phyloP scores from a whole-genome alignment of 2,888 invertebrate species.

The Byasa hedistus region DNA sequence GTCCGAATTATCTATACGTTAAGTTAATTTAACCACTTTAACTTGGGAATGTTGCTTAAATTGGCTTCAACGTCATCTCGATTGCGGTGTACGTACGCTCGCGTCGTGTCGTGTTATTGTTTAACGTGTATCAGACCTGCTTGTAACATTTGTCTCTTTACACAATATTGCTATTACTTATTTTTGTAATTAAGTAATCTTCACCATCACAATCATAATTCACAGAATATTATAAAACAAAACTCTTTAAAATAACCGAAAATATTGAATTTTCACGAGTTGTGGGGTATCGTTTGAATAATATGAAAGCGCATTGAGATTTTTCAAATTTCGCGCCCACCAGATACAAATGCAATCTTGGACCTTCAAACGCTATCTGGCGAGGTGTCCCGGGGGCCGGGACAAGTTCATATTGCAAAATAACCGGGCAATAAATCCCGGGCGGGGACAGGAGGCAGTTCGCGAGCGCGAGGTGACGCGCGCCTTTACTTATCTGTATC shows the following conservation, averaged over 20 bases:
- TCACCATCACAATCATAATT: too few relatives aligned
- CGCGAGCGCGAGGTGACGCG: slow-evolving; percentile 33
- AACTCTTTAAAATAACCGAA: too few relatives aligned
- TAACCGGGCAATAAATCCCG: slow-evolving; percentile 56
- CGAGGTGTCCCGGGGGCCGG: slow-evolving; percentile 40
- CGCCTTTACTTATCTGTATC: slow-evolving; percentile 41
- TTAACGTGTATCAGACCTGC: too few relatives aligned
- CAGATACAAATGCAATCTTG: too few relatives aligned
- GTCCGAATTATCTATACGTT: slow-evolving; percentile 43
- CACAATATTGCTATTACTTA: too few relatives aligned
- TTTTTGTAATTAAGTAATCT: too few relatives aligned
- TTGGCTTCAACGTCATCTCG: slow-evolving; percentile 17
- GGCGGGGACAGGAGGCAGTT: slow-evolving; percentile 40
- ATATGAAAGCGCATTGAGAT: too few relatives aligned
- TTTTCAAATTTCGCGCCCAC: too few relatives aligned
- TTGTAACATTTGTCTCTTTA: too few relatives aligned
- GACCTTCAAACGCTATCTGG: slow-evolving; percentile 32
- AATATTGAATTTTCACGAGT: too few relatives aligned
- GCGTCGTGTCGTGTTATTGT: not conserved
- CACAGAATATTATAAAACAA: too few relatives aligned
- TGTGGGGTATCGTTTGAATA: too few relatives aligned
- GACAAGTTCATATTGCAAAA: slow-evolving; percentile 55
- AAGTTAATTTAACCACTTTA: slow-evolving; percentile 39
- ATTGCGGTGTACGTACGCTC: not conserved
- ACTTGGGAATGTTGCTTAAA: slow-evolving; percentile 26